These are phyloP conservation scores for Heteractis magnifica DNA, from an alignment of 92 coral and sea anemone species.

Conservation along the genomic window DNA sequence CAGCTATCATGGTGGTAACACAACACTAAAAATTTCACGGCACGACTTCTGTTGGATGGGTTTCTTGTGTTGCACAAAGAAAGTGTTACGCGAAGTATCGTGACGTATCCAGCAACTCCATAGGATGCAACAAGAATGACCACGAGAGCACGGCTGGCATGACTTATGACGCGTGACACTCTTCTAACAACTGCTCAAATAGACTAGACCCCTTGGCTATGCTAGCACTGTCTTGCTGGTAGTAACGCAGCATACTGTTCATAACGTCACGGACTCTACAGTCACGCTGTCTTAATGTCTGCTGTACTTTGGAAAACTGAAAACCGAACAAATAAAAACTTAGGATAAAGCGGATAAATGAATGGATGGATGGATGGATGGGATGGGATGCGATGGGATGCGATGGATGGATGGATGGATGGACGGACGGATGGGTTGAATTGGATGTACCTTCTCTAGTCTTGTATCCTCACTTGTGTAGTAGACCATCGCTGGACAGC, in stretches of 20 bases:
- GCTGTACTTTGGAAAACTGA: constrained; percentile 58
- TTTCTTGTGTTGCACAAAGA: too few relatives aligned
- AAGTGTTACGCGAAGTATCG: too few relatives aligned
- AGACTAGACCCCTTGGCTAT: constrained; percentile 15
- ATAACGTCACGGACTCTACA: constrained; percentile 73
- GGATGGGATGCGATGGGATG: neutral
- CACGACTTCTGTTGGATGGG: too few relatives aligned
- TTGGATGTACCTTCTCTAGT: constrained; percentile 49
- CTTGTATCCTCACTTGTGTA: constrained; percentile 64
- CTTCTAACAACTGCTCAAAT: constrained; percentile 24
- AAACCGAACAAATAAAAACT: neutral
- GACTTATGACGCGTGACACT: neutral
- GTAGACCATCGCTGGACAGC: constrained; percentile 71
- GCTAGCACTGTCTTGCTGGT: constrained; percentile 22
- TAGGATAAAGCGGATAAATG: too few relatives aligned
- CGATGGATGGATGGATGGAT: neutral
- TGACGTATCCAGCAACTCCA: too few relatives aligned
- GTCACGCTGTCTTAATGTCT: constrained; percentile 55
- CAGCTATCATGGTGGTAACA: too few relatives aligned
- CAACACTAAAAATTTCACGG: too few relatives aligned
- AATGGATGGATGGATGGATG: neutral
- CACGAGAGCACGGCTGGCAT: neutral
- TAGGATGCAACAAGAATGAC: too few relatives aligned
- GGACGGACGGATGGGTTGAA: neutral
- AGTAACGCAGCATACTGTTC: constrained; percentile 59